Percentiles rank a stretch among this genome's conserved stretches.
phyloP scores from a whole-genome alignment of 2,888 invertebrate species.

The Pristionchus arcanus region DNA sequence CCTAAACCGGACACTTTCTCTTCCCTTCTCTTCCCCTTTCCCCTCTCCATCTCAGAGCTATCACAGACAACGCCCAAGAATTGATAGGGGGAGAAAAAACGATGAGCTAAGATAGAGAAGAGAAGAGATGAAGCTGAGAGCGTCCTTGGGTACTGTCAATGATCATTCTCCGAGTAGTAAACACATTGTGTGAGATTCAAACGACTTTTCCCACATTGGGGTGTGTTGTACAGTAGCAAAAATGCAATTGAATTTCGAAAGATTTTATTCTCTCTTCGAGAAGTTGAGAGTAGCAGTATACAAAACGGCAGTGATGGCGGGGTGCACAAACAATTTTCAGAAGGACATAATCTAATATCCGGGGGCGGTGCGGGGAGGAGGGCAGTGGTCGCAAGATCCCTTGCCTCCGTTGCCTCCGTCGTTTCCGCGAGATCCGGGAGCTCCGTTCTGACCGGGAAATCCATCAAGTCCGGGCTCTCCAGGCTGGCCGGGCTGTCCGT shows the following conservation, averaged over 20 bases:
- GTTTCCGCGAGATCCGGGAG: constrained; percentile 59
- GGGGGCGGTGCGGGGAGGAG: constrained; percentile 57
- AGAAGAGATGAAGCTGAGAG: not conserved
- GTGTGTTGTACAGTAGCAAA: not conserved
- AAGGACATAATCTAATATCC: constrained; percentile 53
- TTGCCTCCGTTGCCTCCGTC: constrained; percentile 63
- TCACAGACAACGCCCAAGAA: constrained; percentile 42
- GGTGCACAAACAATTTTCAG: not conserved
- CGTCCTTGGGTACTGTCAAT: constrained; percentile 4
- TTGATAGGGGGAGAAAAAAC: constrained; percentile 13
- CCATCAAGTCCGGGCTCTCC: constrained; percentile 60
- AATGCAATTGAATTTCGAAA: constrained; percentile 32
- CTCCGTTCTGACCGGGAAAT: constrained; percentile 58
- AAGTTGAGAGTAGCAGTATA: constrained; percentile 25
- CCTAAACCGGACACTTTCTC: constrained; percentile 50
- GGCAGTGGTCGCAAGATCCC: constrained; percentile 58
- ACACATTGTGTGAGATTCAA: not conserved
- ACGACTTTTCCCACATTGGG: too few species aligned
- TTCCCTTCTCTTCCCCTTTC: not conserved
- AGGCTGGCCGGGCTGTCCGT: constrained; percentile 60
- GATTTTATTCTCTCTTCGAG: constrained; percentile 56
- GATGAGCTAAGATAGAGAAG: not conserved
- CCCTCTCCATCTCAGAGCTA: not conserved
- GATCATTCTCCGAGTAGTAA: not conserved
- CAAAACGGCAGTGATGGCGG: constrained; percentile 43